phyloP scores from a whole-genome alignment of 2,113 vertebrate genomes.

The Burhinus oedicnemus region DNA sequence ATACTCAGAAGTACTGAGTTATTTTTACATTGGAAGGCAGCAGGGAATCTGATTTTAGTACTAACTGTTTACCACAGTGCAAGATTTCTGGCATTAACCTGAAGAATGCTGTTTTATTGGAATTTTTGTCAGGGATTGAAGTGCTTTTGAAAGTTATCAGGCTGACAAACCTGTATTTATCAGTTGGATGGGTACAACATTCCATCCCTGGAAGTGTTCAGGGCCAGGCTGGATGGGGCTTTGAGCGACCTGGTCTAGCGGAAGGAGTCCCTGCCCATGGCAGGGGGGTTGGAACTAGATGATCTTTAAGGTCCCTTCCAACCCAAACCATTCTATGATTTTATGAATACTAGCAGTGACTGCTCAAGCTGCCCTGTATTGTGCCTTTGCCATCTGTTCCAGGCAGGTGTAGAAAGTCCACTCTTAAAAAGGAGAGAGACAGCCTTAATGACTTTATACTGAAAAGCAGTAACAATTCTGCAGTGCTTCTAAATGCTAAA shows the following conservation, averaged over 20 bases:
- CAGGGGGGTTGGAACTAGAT: not conserved
- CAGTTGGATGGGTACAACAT: not conserved
- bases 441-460: not conserved
- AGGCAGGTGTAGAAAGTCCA: not conserved
- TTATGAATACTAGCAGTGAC: not conserved
- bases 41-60: constrained; percentile 1
- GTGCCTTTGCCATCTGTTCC: not conserved
- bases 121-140: not conserved
- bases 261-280: not conserved
- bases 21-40: constrained; percentile 34
- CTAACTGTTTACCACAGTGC: not conserved
- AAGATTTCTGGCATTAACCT: not conserved
- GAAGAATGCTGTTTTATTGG: not conserved
- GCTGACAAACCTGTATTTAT: not conserved
- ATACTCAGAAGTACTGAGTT: not conserved
- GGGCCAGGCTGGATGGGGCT: not conserved
- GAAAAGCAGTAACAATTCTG: not conserved
- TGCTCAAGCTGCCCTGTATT: not conserved
- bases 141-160: not conserved
- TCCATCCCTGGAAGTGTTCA: not conserved
- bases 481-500: not conserved
- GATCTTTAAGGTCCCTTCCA: not conserved
- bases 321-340: not conserved
- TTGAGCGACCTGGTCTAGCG: not conserved
- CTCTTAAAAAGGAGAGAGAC: not conserved